Base-by-base conservation (phyloP, 1,140 invertebrate genomes). In the Monomorium pharaonis region DNA sequence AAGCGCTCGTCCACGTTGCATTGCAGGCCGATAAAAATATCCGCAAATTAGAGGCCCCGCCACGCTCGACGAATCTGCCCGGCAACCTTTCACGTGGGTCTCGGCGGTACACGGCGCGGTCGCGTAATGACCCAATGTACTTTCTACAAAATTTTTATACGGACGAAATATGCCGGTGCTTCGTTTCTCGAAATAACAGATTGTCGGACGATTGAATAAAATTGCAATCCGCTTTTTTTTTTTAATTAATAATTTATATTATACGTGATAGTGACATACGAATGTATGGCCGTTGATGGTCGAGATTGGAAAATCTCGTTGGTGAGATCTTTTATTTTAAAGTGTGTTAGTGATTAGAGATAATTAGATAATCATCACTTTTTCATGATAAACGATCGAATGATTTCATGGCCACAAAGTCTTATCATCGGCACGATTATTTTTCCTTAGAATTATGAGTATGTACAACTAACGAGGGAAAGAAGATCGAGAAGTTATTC, bases 21-120 rank as follows among this genome's bases (percentile, higher is more conserved):
- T 12, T 60, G 69, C 37, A 18, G 65, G 12, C n/a, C 88, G 85
- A 90, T 88, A 90, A 90, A 90, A 90, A 88, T 90, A 88, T 72
- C 80, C 47, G 77, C 86, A 88, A 88, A 90, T 89, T 90, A 86
- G 74, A 86, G 89, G 75, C 44, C 67, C 85, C 60, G 56, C 69
- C 37, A 63, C 6, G 74, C 33, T 81, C n/a, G 37, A 62, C 42
- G 80, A 76, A 86, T 83, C 87, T 84, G 67, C 74, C 37, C 51
- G 85, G 51, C 67, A 84, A 75, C 70, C 81, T 77, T 85, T 89
- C 78, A 54, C 37, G 56, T 14, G 27, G 12, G 24, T 24, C 69
- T 72, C n/a, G n/a, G n/a, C n/a, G n/a, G 18, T 37, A 62, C 44
- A 24, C 14, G 47, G 37, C 54, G 24, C 24, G 63, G 27, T 67